Percentiles rank a stretch among this genome's conserved stretches.
phyloP scores from a whole-genome alignment of 1,140 invertebrate species.

The Drosophila tani region DNA sequence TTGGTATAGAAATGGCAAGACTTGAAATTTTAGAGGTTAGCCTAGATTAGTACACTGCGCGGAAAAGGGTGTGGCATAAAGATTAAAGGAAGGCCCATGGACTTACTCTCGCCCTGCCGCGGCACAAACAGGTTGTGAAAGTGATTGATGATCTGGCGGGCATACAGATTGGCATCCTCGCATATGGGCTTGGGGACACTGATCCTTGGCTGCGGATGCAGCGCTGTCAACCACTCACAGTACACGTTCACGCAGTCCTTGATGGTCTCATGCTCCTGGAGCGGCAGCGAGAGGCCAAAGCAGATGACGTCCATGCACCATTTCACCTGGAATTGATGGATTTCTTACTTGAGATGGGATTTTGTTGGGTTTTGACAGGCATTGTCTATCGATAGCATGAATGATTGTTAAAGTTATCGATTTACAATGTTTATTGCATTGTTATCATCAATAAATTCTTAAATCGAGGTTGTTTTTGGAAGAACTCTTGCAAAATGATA shows the following conservation, averaged over 20 bases:
- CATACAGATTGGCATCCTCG: slow-evolving; percentile 96
- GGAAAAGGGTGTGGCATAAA: neutral
- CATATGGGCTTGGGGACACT: slow-evolving; percentile 94
- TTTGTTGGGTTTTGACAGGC: no score
- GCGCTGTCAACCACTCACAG: slow-evolving; percentile 97
- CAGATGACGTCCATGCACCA: slow-evolving; percentile 90
- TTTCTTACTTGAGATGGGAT: no score
- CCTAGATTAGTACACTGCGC: slow-evolving; percentile 16
- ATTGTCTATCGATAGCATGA: no score
- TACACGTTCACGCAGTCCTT: slow-evolving; percentile 98
- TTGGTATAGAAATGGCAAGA: slow-evolving; percentile 95
- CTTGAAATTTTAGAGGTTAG: slow-evolving; percentile 86
- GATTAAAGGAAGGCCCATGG: neutral
- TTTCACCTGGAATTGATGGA: slow-evolving; percentile 57
- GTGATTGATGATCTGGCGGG: slow-evolving; percentile 95
- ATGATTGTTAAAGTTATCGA: no score
- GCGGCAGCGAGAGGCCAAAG: slow-evolving; percentile 95
- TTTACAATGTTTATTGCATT: no score
- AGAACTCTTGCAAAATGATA: no score
- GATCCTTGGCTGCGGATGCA: slow-evolving; percentile 92
- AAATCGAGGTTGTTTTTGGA: no score
- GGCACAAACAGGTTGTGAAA: slow-evolving; percentile 98
- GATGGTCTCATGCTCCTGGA: slow-evolving; percentile 96
- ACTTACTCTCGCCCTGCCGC: slow-evolving; percentile 94
- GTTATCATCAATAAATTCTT: no score